A percentile compares a stretch with the other conserved stretches of the same genome.
Conservation (phyloP, 2,888 invertebrate genomes). For the Acrobeloides nanus region DNA sequence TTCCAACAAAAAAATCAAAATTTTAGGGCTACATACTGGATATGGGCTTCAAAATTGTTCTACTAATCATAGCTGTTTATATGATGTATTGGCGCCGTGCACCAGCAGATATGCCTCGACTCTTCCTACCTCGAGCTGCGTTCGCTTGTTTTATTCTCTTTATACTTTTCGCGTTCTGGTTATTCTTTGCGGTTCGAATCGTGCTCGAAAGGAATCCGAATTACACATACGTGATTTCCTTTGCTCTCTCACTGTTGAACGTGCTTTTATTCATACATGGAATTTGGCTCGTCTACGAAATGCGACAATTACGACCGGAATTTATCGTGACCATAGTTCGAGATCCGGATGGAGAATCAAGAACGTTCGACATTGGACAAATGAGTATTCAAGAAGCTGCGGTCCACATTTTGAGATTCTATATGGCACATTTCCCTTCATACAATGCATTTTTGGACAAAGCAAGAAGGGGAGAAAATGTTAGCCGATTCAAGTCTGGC, state of each 20-base stretch:
- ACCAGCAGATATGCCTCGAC: constrained; percentile 42
- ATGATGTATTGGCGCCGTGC: constrained; percentile 24
- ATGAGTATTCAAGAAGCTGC: constrained; percentile 32
- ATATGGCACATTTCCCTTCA: constrained; percentile 89
- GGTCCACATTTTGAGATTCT: constrained; percentile 62
- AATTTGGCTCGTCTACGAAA: constrained; percentile 75
- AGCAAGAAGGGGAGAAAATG: no score
- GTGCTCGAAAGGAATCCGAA: constrained; percentile 53
- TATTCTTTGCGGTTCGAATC: constrained; percentile 86
- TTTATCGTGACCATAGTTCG: constrained; percentile 70
- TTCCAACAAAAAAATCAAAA: no score
- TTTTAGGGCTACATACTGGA: constrained; percentile 33
- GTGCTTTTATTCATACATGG: constrained; percentile 65
- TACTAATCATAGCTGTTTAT: constrained; percentile 22
- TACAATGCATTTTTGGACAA: constrained; percentile 88
- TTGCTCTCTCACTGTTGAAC: constrained; percentile 84
- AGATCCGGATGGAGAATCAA: constrained; percentile 63
- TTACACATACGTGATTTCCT: constrained; percentile 61
- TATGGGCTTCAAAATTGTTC: constrained; percentile 37
- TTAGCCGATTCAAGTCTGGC: not conserved
- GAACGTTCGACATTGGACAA: constrained; percentile 20
- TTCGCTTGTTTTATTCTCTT: constrained; percentile 61
- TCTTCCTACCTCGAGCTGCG: constrained; percentile 35
- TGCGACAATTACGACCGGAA: constrained; percentile 80
- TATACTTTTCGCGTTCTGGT: constrained; percentile 91